These are phyloP conservation scores for Philypnodon macrostomus DNA, from an alignment of 2,797 vertebrate species.

Conservation along the genomic window DNA sequence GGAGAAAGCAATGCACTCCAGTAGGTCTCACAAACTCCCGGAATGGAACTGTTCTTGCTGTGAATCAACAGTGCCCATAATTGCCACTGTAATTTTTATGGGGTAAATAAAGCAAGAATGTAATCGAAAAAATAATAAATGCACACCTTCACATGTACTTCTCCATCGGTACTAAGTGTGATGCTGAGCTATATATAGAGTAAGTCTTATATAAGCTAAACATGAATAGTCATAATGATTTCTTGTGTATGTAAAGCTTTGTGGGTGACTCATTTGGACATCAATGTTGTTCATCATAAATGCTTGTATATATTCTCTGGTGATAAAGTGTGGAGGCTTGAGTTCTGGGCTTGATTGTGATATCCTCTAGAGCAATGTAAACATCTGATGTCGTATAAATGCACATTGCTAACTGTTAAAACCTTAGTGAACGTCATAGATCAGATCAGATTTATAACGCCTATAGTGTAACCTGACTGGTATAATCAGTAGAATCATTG, in stretches of 20 bases:
- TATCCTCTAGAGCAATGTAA: constrained; percentile 34
- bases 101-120: no score
- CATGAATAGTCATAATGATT: constrained; percentile 1
- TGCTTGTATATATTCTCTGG: constrained; percentile 11
- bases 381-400: constrained; percentile 56
- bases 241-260: constrained; percentile 3
- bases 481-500: constrained; percentile 5
- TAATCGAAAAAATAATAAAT: no score
- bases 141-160: no score
- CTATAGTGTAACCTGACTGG: constrained; percentile 17
- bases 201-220: constrained; percentile 5
- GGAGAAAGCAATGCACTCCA: no score
- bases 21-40: no score
- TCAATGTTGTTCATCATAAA: constrained; percentile 18
- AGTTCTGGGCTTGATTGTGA: constrained; percentile 27
- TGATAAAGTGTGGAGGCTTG: constrained; percentile 29
- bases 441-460: no score
- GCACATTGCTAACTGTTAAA: constrained; percentile 48
- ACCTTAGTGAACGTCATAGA: constrained; percentile 49
- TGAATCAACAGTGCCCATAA: no score
- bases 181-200: neutral
- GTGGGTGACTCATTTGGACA: constrained; percentile 42
- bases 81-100: no score
- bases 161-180: neutral
- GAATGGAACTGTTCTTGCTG: no score